phyloP scores from a whole-genome alignment of 1,140 invertebrate genomes.

The Ectropis grisescens region DNA sequence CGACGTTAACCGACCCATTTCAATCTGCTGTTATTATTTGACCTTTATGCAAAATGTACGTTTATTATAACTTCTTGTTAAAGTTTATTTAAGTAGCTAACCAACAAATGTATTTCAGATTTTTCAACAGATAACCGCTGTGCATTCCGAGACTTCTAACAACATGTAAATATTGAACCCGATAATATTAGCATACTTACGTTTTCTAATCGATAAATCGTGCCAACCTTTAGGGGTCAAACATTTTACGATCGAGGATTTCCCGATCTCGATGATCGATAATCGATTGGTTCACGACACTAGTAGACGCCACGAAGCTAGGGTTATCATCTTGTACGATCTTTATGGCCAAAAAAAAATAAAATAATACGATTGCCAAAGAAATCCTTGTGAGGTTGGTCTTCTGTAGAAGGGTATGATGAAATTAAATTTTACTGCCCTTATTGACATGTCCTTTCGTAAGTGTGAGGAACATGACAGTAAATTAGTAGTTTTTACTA shows the following conservation, averaged over 20 bases:
- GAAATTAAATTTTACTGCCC: conserved; percentile 32
- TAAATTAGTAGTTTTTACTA: conserved; percentile 14
- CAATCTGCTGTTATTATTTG: too few relatives aligned
- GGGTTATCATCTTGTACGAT: conserved; percentile 43
- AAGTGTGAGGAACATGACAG: conserved; percentile 17
- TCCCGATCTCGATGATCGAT: conserved; percentile 26
- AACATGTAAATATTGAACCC: conserved; percentile 31
- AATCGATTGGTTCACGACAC: conserved; percentile 41
- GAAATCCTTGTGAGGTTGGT: conserved; percentile 17
- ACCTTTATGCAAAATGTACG: too few relatives aligned
- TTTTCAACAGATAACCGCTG: too few relatives aligned
- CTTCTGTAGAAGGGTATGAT: conserved; percentile 34
- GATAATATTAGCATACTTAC: conserved; percentile 39
- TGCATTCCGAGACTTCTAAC: conserved; percentile 15
- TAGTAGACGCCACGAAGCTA: conserved; percentile 14
- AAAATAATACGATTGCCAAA: conserved; percentile 38
- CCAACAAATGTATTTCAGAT: too few relatives aligned
- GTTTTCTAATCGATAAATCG: conserved; percentile 41
- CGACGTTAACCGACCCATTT: too few relatives aligned
- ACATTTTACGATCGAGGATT: conserved; percentile 27
- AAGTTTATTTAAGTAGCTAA: too few relatives aligned
- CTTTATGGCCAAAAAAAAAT: conserved; percentile 42
- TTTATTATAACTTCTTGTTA: too few relatives aligned
- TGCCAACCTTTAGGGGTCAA: conserved; percentile 37
- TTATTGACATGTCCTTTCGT: conserved; percentile 18